Evolutionary conservation across 2,797 vertebrate genomes (phyloP).

Genomic region (Ceryle rudis): DNA sequence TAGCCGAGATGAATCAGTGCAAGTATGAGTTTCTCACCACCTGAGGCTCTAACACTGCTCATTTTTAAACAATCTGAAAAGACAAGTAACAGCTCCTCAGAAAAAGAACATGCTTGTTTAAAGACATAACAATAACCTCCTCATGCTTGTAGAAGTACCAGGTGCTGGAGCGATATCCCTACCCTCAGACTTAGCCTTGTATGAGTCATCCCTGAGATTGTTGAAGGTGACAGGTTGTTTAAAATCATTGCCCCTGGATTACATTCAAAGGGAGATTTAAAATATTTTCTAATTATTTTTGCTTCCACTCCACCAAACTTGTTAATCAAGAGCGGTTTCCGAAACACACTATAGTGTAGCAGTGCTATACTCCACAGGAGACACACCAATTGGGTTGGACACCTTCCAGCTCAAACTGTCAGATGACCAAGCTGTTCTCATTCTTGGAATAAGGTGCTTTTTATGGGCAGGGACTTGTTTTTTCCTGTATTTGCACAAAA

Average conservation of each 20-base stretch:
- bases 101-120: background rate
- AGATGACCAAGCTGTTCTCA: slow-evolving; percentile 6
- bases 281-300: slow-evolving; percentile 73
- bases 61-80: background rate
- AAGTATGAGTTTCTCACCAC: background rate
- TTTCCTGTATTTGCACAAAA: background rate
- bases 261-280: slow-evolving; percentile 45
- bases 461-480: background rate
- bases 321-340: slow-evolving; percentile 66
- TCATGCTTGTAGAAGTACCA: background rate
- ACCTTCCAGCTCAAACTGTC: slow-evolving; percentile 25
- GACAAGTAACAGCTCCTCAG: background rate
- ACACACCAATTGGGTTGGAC: slow-evolving; percentile 10
- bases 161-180: background rate
- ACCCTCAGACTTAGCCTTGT: slow-evolving; percentile 23
- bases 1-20: background rate
- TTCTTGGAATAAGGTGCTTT: background rate
- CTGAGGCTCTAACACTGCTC: background rate
- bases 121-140: background rate
- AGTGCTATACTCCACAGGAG: slow-evolving; percentile 20
- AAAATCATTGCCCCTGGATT: slow-evolving; percentile 37
- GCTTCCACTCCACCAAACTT: slow-evolving; percentile 62
- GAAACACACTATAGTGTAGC: background rate
- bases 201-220: slow-evolving; percentile 23
- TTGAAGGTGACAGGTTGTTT: slow-evolving; percentile 47